Conservation (phyloP, 2,888 invertebrate genomes). For the Alviniconcha strummeri region DNA sequence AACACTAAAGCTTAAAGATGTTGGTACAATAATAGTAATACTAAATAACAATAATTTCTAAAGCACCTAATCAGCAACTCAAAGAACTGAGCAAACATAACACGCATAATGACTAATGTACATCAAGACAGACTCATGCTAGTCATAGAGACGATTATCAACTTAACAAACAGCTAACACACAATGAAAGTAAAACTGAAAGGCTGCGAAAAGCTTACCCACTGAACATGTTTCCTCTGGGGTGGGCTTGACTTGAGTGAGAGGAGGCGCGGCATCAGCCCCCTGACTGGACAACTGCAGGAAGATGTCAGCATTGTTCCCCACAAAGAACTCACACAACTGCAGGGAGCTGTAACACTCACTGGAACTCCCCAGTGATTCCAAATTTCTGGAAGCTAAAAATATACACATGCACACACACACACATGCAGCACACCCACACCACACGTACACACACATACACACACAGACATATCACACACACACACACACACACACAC, state of each 20-base stretch:
- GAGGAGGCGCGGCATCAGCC: conserved; percentile 28
- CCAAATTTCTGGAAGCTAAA: conserved; percentile 7
- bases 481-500: conserved; percentile 8
- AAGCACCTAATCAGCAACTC: no score
- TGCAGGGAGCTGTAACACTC: conserved; percentile 50
- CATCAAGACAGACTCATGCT: no score
- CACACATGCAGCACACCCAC: no score
- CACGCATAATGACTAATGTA: no score
- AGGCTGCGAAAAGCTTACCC: background rate
- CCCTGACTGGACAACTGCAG: conserved; percentile 34
- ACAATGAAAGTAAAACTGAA: no score
- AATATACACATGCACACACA: background rate
- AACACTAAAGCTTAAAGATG: no score
- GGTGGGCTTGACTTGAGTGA: conserved; percentile 18
- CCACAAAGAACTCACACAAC: conserved; percentile 43
- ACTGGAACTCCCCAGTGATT: conserved; percentile 35
- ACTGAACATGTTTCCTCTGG: conserved; percentile 28
- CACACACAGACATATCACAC: background rate
- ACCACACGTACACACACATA: background rate
- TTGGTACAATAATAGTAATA: no score
- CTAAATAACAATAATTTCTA: no score
- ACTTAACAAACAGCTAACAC: no score
- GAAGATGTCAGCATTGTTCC: conserved; percentile 42
- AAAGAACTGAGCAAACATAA: no score
- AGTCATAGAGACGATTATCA: no score